Evolutionary conservation across 2,113 vertebrate genomes (phyloP).

Genomic region (Emydura subglobosa): DNA sequence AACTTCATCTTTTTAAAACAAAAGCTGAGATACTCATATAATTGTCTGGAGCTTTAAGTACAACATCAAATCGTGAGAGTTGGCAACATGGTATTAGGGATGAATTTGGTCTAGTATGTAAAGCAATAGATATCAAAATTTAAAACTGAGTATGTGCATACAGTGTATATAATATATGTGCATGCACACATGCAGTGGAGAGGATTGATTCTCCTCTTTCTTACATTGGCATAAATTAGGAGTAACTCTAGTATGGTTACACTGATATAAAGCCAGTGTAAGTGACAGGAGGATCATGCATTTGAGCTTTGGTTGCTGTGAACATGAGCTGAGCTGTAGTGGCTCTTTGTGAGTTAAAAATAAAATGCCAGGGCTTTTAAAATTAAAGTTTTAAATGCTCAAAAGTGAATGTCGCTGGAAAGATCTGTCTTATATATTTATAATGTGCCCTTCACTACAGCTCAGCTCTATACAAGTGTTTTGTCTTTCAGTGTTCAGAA

Average conservation of each 20-base stretch:
- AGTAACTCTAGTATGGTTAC: not conserved
- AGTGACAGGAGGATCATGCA: not conserved
- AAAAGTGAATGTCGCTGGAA: not conserved
- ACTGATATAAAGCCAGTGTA: not conserved
- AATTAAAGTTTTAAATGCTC: not conserved
- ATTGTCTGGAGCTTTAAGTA: not conserved
- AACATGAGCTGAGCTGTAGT: not conserved
- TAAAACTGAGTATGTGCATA: not conserved
- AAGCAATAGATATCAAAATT: not conserved
- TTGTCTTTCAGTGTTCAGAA: not conserved
- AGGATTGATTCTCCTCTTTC: not conserved
- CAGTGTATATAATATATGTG: not conserved
- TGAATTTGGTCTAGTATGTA: not conserved
- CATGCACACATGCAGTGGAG: not conserved
- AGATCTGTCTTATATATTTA: not conserved
- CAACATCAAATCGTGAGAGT: not conserved
- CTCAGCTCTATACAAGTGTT: not conserved
- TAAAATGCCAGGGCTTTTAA: not conserved
- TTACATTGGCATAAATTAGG: not conserved
- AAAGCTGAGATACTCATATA: not conserved
- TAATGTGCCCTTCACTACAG: not conserved
- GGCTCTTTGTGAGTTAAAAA: not conserved
- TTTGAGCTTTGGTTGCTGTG: not conserved
- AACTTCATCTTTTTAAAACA: not conserved
- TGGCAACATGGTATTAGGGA: not conserved